These are phyloP conservation scores for Trisateles emortualis DNA, from an alignment of 2,888 invertebrate species.

Conservation along the genomic window DNA sequence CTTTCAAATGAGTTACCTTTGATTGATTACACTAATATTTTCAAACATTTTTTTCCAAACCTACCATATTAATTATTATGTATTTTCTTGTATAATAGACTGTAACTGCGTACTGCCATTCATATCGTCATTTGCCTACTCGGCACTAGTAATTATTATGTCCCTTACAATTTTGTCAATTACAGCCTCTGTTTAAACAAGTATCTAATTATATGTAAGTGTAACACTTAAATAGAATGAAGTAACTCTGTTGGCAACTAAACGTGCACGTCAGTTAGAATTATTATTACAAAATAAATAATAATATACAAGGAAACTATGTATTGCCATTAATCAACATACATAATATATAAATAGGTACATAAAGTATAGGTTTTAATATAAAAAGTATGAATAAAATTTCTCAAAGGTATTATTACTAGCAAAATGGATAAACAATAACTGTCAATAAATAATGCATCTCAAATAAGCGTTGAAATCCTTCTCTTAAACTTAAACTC, in stretches of 20 bases:
- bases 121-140: neutral
- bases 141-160: neutral
- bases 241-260: neutral
- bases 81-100: neutral
- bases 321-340: slow-evolving; percentile 3
- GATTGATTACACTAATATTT: too few species aligned
- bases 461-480: too few species aligned
- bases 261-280: neutral
- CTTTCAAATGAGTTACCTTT: too few species aligned
- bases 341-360: neutral
- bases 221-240: slow-evolving; percentile 10
- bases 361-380: neutral
- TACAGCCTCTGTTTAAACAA: slow-evolving; percentile 3
- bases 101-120: neutral
- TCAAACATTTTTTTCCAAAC: neutral
- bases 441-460: too few species aligned
- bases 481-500: too few species aligned
- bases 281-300: neutral
- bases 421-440: too few species aligned
- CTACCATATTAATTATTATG: neutral
- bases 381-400: too few species aligned
- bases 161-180: neutral
- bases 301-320: slow-evolving; percentile 3
- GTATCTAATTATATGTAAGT: slow-evolving; percentile 9
- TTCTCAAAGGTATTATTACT: too few species aligned